Percentiles rank a stretch among this genome's conserved stretches.
phyloP scores from a whole-genome alignment of 1,140 invertebrate genomes.

The Oscheius sp. region DNA sequence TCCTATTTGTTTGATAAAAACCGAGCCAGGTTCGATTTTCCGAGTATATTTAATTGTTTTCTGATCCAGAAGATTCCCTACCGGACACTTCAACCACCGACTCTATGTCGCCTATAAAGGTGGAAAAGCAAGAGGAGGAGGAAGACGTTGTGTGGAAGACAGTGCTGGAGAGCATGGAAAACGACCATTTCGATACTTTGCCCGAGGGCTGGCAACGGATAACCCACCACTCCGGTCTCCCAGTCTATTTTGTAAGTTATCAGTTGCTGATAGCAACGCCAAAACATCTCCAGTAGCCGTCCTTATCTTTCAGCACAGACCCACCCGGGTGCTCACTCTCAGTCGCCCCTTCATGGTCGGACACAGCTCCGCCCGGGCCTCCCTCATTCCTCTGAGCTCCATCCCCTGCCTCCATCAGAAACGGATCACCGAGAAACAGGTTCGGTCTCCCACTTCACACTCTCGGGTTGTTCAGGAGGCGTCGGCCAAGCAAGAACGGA shows the following conservation, averaged over 20 bases:
- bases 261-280: background rate
- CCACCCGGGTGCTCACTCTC: background rate
- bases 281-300: background rate
- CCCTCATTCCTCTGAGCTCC: background rate
- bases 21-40: too few species aligned
- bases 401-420: slow-evolving; percentile 8
- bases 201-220: slow-evolving; percentile 1
- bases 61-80: too few species aligned
- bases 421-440: background rate
- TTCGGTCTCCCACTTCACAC: background rate
- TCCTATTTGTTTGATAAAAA: too few species aligned
- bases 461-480: background rate
- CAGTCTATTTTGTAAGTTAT: background rate
- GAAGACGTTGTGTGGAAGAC: background rate
- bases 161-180: background rate
- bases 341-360: slow-evolving; percentile 5
- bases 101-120: too few species aligned
- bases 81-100: too few species aligned
- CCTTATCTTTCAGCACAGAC: background rate
- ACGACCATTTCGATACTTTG: background rate
- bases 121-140: too few species aligned
- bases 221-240: slow-evolving; percentile 4
- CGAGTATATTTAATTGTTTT: too few species aligned
- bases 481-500: background rate
- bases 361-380: background rate